Base-by-base conservation (phyloP, 2,888 invertebrate genomes). In the Neria commutata region DNA sequence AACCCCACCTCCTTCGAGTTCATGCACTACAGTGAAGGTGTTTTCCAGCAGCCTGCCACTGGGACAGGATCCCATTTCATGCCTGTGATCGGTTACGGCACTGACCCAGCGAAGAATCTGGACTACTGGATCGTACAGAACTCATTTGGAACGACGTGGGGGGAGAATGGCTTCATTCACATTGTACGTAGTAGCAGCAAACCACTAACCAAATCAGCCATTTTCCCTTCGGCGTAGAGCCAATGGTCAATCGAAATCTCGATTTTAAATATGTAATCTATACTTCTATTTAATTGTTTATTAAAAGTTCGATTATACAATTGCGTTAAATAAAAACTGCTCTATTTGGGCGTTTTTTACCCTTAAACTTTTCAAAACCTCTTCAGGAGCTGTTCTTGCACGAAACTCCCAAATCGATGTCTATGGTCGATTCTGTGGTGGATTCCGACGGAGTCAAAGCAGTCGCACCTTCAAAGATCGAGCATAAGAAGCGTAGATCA, bases 1-100 rank as follows among this genome's bases (percentile, higher is more conserved):
- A 76, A 79, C 74, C 76, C 78, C 0, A 70, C 69, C 0, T 69
- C 72, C 6, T 79, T 78, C 53, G 77, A 76, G 3, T 81, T 80
- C 61, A 78, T 80, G 79, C 76, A 77, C 53, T 80, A 79, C 58
- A 52, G 53, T n/a, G 70, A 66, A 5, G 81, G 80, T 3, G 62
- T 78, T 6, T 81, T 71, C 59, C 71, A 73, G 26, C 76, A 71
- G 34, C 69, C 73, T 0, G 66, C 57, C 6, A 54, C 21, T 8
- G 49, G 6, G 2, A 6, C 4, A 4, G 73, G 72, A 45, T 72
- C 75, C 0, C 81, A 81, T 56, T 78, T 68, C 51, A 62, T 81
- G 65, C 65, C 71, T 0, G 70, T 81, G 0, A 63, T 79, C 2
- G 81, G 81, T 8, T 81, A 74, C 61, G 78, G 70, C 0, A 68